These are phyloP conservation scores for Gorsachius magnificus DNA, from an alignment of 2,797 vertebrate genomes.

Conservation along the genomic window DNA sequence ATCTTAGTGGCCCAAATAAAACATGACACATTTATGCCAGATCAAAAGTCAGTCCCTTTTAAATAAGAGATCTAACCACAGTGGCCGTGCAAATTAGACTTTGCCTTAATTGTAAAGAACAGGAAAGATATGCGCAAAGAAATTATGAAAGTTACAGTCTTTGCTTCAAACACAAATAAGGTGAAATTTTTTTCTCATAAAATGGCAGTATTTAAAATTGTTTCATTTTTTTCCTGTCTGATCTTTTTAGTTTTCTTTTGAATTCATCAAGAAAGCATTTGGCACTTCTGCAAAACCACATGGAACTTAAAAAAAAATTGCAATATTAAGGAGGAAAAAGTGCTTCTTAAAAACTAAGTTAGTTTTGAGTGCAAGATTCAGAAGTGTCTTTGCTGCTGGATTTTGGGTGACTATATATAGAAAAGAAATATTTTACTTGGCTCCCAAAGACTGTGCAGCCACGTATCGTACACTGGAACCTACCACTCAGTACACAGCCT, in stretches of 20 bases:
- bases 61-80: neutral
- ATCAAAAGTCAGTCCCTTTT: neutral
- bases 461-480: conserved; percentile 27
- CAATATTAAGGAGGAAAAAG: neutral
- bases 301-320: neutral
- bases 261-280: neutral
- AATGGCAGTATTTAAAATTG: neutral
- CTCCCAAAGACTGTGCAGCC: conserved; percentile 25
- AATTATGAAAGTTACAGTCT: neutral
- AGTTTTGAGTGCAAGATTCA: conserved; percentile 6
- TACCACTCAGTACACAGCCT: conserved; percentile 18
- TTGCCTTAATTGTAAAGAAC: neutral
- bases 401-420: conserved; percentile 62
- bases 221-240: neutral
- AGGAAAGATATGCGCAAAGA: neutral
- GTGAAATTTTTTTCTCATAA: neutral
- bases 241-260: neutral
- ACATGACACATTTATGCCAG: neutral
- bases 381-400: conserved; percentile 22
- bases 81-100: neutral
- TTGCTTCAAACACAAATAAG: neutral
- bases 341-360: neutral
- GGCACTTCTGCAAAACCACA: neutral
- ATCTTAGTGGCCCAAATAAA: neutral
- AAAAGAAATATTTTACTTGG: conserved; percentile 64